These are phyloP conservation scores for Nymphalis io DNA, from an alignment of 1,140 invertebrate species.

Conservation along the genomic window DNA sequence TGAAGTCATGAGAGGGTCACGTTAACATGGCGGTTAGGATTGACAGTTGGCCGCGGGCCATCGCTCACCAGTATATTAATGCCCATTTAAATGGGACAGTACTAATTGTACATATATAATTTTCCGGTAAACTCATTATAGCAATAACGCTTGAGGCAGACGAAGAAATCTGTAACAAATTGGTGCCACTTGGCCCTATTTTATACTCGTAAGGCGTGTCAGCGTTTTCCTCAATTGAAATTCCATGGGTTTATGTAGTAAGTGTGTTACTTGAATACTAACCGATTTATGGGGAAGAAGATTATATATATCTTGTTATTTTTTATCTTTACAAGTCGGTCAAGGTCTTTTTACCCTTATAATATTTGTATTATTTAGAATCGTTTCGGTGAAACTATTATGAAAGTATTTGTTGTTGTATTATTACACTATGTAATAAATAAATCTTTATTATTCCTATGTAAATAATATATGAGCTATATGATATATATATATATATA, in stretches of 20 bases:
- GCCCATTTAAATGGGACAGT: conserved; percentile 60
- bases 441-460: no score
- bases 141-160: conserved; percentile 41
- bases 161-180: conserved; percentile 47
- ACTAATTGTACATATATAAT: conserved; percentile 69
- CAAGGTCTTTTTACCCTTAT: no score
- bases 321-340: no score
- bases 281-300: no score
- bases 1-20: conserved; percentile 40
- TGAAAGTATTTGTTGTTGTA: no score
- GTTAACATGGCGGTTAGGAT: conserved; percentile 45
- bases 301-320: no score
- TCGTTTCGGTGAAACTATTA: no score
- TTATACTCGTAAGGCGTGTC: neutral
- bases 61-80: conserved; percentile 66
- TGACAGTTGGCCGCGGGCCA: conserved; percentile 62
- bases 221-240: conserved; percentile 7
- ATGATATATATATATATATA: no score
- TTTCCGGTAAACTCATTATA: conserved; percentile 72
- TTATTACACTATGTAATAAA: no score
- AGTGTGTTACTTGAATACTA: neutral
- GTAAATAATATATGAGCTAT: no score
- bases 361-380: no score
- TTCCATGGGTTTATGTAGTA: neutral
- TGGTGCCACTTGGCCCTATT: conserved; percentile 11